These are phyloP conservation scores for Craterocephalus amniculus DNA, from an alignment of 2,797 vertebrate genomes.

Conservation along the genomic window DNA sequence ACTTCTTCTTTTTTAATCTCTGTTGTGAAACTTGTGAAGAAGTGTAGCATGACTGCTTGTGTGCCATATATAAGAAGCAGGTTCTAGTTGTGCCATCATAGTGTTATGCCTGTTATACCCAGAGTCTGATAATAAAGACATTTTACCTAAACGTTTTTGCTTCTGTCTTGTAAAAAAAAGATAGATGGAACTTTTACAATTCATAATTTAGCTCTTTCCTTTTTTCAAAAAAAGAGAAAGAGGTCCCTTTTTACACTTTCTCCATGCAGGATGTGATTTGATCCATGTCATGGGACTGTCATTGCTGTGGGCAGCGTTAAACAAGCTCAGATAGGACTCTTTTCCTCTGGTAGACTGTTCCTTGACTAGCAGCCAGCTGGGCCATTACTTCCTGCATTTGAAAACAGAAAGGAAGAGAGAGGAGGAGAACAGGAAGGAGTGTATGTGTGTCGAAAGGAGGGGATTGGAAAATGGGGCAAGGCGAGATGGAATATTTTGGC, in stretches of 20 bases:
- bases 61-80: slow-evolving; percentile 41
- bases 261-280: slow-evolving; percentile 35
- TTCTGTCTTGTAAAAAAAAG: slow-evolving; percentile 37
- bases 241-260: slow-evolving; percentile 6
- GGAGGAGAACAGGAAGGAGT: slow-evolving; percentile 48
- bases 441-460: slow-evolving; percentile 45
- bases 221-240: background rate
- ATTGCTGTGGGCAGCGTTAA: slow-evolving; percentile 41
- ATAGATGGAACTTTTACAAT: background rate
- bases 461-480: slow-evolving; percentile 50
- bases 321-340: slow-evolving; percentile 27
- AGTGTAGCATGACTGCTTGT: slow-evolving; percentile 38
- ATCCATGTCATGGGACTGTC: slow-evolving; percentile 43
- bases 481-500: slow-evolving; percentile 37
- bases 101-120: slow-evolving; percentile 48
- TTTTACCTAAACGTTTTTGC: slow-evolving; percentile 56
- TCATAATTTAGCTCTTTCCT: slow-evolving; percentile 5
- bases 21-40: slow-evolving; percentile 58
- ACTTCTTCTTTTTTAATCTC: slow-evolving; percentile 5
- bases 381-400: slow-evolving; percentile 54
- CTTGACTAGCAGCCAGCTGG: slow-evolving; percentile 63
- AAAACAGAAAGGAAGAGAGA: slow-evolving; percentile 32
- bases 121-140: slow-evolving; percentile 65
- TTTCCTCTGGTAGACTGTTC: slow-evolving; percentile 50
- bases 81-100: slow-evolving; percentile 37